Base-by-base conservation (phyloP, 2,797 vertebrate genomes). In the Sebastiscus albofasciatus region DNA sequence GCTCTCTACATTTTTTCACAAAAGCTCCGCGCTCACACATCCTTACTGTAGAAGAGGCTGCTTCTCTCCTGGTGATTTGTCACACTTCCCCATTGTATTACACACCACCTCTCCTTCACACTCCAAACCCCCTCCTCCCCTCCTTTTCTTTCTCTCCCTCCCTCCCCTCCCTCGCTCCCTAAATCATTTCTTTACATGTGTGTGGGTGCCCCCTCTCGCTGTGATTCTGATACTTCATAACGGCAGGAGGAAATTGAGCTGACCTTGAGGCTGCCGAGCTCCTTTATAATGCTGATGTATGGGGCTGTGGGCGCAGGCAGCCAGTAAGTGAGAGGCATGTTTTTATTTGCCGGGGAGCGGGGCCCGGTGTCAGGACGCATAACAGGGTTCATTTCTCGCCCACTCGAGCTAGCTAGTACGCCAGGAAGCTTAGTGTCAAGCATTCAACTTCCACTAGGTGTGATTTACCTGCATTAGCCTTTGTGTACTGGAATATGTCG, bases 301-400 rank as follows among this genome's bases (percentile, higher is more conserved):
- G 93, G 91, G 90, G 87, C 91, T 90, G 85, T 86, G 91, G 81
- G 89, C 67, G 66, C 90, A 77, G 92, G 91, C 91, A 91, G 93
- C 93, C 94, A 93, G 93, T 95, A 95, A 96, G 95, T 94, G 96
- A 95, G 94, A 94, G 93, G 88, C 94, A 94, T 96, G 96, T 96
- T 96, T 96, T 96, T 96, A 96, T 96, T 96, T 96, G 94, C 94
- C 65, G 79, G 86, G 86, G 93, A 90, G 91, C 94, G 85, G 93
- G 91, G 91, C 94, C 92, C 82, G 54, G 91, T 96, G 96, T 96
- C 95, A 94, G 92, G 92, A 93, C 90, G 75, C 93, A 95, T 95
- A 95, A 95, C 94, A 91, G 91, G 93, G 93, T 94, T 95, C 94
- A 95, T 95, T 95, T 95, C 93, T 94, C 83, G 85, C 88, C 90